Base-by-base conservation (phyloP, 2,888 invertebrate species). In the Zelleria hepariella region DNA sequence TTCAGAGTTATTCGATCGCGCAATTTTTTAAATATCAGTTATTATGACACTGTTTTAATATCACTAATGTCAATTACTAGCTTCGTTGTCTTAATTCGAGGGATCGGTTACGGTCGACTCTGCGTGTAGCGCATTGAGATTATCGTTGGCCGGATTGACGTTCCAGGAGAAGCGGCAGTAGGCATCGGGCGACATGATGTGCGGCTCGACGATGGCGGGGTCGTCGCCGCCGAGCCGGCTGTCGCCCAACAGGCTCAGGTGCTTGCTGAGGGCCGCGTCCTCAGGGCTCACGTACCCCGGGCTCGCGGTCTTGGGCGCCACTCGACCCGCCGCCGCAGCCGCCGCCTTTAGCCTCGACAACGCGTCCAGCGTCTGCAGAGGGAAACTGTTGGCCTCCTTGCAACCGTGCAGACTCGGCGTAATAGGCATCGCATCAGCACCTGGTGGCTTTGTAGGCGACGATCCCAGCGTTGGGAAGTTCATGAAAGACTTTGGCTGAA, bases 131-230 rank as follows among this genome's bases (percentile, higher is more conserved):
- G 86, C 77, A 68, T 85, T 80, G 60, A 88, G 73, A 70, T 87
- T 88, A 67, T 88, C 88, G 66, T 86, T 83, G 10, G 82, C 77
- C 24, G 88, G 86, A 67, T 86, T 86, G 58, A 80, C 84, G 71
- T 86, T 87, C 89, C 88, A 88, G 2, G 89, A 89, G 69, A 89
- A 89, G 21, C 88, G 80, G 67, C 89, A 89, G 65, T 89, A 89
- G 1, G 89, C 88, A 62, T 87, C 87, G 5, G 88, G 88, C 27
- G 88, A 87, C 82, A 88, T 86, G 60, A 55, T 47, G 51, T 78
- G 75, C n/a, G 86, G 86, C 64, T 87, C 86, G 48, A 87, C 64
- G 61, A 87, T 80, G 20, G 82, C 85, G 0, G 88, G 79, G 69
- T 86, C 83, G 48, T 87, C 86, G 21, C 73, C 68, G 25, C 77